These are phyloP conservation scores for Macropis europaea DNA, from an alignment of 2,888 invertebrate genomes.

Conservation along the genomic window DNA sequence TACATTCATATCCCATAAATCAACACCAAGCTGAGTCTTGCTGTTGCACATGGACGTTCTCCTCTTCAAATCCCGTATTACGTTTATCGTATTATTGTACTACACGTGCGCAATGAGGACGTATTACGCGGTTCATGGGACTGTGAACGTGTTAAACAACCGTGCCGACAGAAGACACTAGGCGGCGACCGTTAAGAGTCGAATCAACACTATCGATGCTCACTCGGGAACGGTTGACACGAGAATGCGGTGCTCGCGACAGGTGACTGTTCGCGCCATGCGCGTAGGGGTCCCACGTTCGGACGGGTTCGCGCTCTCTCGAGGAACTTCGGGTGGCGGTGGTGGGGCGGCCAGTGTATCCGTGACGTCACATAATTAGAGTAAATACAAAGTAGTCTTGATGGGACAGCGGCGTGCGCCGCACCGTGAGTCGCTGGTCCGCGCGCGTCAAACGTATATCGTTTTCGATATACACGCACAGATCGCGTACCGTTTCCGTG, in stretches of 20 bases:
- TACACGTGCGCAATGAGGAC: no score
- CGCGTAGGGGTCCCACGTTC: constrained; percentile 64
- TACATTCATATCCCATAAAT: no score
- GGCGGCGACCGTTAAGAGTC: no score
- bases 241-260: constrained; percentile 56
- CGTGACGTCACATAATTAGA: constrained; percentile 87
- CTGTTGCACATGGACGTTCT: no score
- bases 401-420: constrained; percentile 84
- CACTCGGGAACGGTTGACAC: constrained; percentile 24
- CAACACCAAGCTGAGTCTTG: no score
- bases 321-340: constrained; percentile 49
- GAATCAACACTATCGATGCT: no score
- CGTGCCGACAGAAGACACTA: no score
- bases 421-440: constrained; percentile 78
- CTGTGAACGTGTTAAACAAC: no score
- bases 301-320: constrained; percentile 54
- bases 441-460: constrained; percentile 72
- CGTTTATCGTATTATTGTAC: no score
- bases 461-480: constrained; percentile 65
- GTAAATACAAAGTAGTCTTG: constrained; percentile 86
- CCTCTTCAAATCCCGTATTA: no score
- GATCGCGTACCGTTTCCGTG: constrained; percentile 43
- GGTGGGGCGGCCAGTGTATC: constrained; percentile 76
- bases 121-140: no score
- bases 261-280: constrained; percentile 66